Conservation (phyloP, 2,113 vertebrate genomes). For the Halcyon malimbica region DNA sequence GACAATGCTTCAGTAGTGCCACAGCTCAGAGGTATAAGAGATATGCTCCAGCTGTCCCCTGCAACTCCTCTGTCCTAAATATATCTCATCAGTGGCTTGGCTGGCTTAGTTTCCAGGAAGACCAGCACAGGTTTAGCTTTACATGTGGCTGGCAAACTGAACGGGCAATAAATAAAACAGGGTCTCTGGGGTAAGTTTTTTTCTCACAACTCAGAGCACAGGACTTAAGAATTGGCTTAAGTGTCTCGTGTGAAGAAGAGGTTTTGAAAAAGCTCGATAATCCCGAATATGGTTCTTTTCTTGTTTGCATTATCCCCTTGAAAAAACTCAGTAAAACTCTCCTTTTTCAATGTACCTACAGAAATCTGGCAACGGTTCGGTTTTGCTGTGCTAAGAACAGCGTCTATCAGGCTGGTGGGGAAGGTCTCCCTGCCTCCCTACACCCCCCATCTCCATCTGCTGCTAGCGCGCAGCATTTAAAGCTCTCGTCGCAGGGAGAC, state of each 20-base stretch:
- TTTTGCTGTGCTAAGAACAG: slow-evolving; percentile 2
- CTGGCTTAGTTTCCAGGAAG: slow-evolving; percentile 52
- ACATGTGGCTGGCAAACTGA: neutral
- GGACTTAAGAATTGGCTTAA: neutral
- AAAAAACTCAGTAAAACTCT: neutral
- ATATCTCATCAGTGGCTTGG: slow-evolving; percentile 26
- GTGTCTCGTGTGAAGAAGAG: neutral
- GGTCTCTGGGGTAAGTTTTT: neutral
- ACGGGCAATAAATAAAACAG: slow-evolving; percentile 6
- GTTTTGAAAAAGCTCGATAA: neutral
- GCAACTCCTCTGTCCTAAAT: neutral
- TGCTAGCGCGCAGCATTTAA: neutral
- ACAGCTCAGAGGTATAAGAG: neutral
- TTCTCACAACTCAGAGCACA: neutral
- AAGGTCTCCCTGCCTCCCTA: neutral
- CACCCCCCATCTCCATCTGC: neutral
- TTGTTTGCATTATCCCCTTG: neutral
- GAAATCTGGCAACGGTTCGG: neutral
- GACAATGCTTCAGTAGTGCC: neutral
- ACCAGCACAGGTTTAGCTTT: slow-evolving; percentile 26
- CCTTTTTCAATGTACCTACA: neutral
- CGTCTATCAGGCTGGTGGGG: neutral
- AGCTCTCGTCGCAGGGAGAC: neutral
- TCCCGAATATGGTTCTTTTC: neutral
- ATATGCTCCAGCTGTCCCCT: slow-evolving; percentile 37